Base-by-base conservation (phyloP, 2,797 vertebrate species). In the Botia kubotai region DNA sequence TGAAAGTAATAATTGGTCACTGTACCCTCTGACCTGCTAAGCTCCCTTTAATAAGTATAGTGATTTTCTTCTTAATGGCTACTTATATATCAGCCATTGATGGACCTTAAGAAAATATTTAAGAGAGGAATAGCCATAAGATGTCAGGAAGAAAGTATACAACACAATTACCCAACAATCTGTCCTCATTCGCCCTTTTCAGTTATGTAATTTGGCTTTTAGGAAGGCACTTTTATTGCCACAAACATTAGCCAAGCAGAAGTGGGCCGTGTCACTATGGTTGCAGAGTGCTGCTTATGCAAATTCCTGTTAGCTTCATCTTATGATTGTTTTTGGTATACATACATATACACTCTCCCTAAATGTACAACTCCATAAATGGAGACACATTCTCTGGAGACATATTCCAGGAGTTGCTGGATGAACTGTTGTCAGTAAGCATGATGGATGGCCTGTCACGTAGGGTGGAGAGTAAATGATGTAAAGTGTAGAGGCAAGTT, bases 401-500 rank as follows among this genome's bases (percentile, higher is more conserved):
- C 2, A 81, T 78, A 84, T 67, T 82, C 72, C 75, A 82, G 62
- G 17, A 83, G 84, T 88, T 89, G 87, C 89, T 43, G 77, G 71
- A 52, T 83, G 84, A 81, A 86, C 81, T 88, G 85, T 89, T 89
- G 88, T 87, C 87, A 87, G 90, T 43, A 43, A 43, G 39, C 90
- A 85, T 91, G 90, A 93, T 91, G 89, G 92, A 93, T 93, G 83
- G 76, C 88, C 92, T 92, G 92, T 92, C 89, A 43, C 39, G 8
- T 7, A 79, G 83, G 88, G 87, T 92, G 91, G 87, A 48, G 55
- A 88, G 88, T 91, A 90, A 92, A 90, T 87, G 88, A 93, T 91
- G 39, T 43, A 8, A 26, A 26, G 23, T 26, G 83, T 84, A 80
- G 88, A 88, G 84, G 83, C 13, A 16, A 16, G 82, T 78, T 84